phyloP scores from a whole-genome alignment of 1,140 invertebrate species.

The Penaeus indicus region DNA sequence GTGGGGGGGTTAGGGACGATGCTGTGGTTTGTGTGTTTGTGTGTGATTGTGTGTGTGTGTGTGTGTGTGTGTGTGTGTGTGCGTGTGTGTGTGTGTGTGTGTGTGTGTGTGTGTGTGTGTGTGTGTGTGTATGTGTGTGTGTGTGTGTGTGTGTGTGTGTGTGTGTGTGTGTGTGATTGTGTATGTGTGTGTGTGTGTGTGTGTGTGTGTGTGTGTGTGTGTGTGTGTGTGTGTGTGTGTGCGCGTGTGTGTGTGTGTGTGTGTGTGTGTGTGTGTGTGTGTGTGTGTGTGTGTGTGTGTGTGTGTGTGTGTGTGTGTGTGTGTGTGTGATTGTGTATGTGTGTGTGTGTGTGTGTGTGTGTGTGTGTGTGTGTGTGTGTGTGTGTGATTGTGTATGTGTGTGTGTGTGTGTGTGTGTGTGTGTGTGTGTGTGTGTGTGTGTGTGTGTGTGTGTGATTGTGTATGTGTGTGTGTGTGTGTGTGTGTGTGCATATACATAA shows the following conservation, averaged over 20 bases:
- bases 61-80: too few species aligned
- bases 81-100: too few species aligned
- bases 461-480: conserved; percentile 18
- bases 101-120: too few species aligned
- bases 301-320: conserved; percentile 23
- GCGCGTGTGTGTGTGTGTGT: neutral
- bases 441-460: neutral
- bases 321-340: neutral
- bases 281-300: neutral
- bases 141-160: too few species aligned
- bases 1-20: neutral
- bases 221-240: neutral
- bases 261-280: conserved; percentile 10
- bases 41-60: neutral
- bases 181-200: neutral
- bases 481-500: neutral
- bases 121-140: too few species aligned
- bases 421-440: conserved; percentile 21
- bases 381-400: neutral
- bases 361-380: conserved; percentile 12
- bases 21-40: neutral
- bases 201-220: neutral
- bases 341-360: neutral
- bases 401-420: neutral
- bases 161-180: neutral